Base-by-base conservation (phyloP, 2,888 invertebrate species). In the Caradrina clavipalpis region DNA sequence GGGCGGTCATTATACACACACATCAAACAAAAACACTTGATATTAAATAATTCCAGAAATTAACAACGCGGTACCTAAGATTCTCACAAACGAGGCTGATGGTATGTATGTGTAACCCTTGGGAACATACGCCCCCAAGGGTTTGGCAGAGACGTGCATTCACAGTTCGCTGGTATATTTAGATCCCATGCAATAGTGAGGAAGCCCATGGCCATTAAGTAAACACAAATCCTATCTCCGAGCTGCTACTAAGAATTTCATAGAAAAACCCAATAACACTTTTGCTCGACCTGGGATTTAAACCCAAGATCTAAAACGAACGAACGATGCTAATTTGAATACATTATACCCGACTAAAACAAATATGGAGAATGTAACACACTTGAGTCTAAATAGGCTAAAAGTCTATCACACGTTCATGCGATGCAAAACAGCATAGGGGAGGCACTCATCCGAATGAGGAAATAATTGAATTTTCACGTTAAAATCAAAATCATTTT, bases 381-480 rank as follows among this genome's bases (percentile, higher is more conserved):
- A 76, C 80, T 85, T 76, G 78, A 57, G 59, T 35, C 64, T 22
- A 64, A 58, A 75, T 55, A 65, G 60, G 54, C 75, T 21, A 69
- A 79, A 54, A 69, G 61, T 56, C 35, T 64, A 73, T 82, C 72
- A 75, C 45, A 80, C 54, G 77, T 82, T 77, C 59, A 82, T 72
- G 39, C 31, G 63, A 77, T 76, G 78, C 82, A 82, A 80, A 80
- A 69, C 66, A 73, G 57, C 62, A 73, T 61, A 50, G 65, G 62
- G 62, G 49, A 75, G 67, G 68, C 84, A 82, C 84, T 83, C 72
- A 73, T 57, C 59, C 56, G 70, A 78, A 83, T 83, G 82, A 84
- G 75, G 69, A 72, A 57, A 77, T 83, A 83, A 83, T 84, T 82
- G 69, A 78, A 83, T 84, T 80, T 78, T 67, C 84, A 70, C 56